A percentile compares a stretch with the other conserved stretches of the same genome.
Evolutionary conservation across 2,888 invertebrate genomes (phyloP).

Genomic region (Tiliacea citrago): DNA sequence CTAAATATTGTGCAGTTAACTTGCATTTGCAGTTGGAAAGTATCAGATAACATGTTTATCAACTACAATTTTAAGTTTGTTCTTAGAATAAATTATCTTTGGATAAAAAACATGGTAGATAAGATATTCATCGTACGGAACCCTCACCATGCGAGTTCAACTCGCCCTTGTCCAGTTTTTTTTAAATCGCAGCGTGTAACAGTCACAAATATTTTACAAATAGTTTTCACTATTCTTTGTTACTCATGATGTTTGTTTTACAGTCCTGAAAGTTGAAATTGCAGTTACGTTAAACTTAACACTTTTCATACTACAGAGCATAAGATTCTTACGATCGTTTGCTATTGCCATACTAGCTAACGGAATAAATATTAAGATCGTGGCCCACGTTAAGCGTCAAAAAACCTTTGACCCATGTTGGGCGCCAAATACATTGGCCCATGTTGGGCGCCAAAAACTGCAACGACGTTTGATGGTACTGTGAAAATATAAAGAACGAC

Average conservation of each 20-base stretch:
- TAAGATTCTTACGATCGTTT: neutral
- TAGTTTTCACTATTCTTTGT: constrained; percentile 1
- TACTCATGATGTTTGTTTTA: neutral
- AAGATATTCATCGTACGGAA: too few species aligned
- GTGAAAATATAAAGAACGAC: neutral
- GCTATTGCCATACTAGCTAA: neutral
- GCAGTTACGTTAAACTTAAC: neutral
- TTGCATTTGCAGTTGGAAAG: too few species aligned
- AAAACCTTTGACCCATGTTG: neutral
- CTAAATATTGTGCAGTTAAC: too few species aligned
- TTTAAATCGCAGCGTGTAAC: too few species aligned
- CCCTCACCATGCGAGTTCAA: too few species aligned
- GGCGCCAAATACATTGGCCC: neutral
- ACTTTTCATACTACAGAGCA: neutral
- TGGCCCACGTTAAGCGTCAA: neutral
- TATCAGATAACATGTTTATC: too few species aligned
- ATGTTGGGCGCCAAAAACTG: neutral
- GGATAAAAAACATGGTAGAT: too few species aligned
- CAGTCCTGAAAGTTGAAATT: neutral
- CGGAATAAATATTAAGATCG: neutral
- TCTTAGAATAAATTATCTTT: too few species aligned
- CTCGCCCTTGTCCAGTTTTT: neutral
- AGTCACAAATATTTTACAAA: neutral
- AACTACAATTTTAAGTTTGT: too few species aligned
- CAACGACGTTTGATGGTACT: neutral